A percentile compares a stretch with the other conserved stretches of the same genome.
These are phyloP conservation scores for Montifringilla adamsi DNA, from an alignment of 2,113 vertebrate genomes.

Conservation along the genomic window DNA sequence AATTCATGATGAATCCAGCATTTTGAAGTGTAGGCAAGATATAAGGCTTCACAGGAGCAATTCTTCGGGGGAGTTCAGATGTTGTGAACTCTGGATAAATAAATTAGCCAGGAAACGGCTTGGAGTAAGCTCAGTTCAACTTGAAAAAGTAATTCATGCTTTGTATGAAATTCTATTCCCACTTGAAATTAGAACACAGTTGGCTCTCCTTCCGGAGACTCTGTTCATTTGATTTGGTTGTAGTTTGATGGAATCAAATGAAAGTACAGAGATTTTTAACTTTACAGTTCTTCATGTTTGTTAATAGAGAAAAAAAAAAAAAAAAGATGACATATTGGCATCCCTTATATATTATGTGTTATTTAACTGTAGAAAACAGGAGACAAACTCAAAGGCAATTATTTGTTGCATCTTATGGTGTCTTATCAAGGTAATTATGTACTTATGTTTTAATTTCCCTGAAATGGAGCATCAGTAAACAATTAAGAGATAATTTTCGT, in stretches of 20 bases:
- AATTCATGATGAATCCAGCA: neutral
- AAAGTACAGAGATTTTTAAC: neutral
- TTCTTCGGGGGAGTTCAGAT: neutral
- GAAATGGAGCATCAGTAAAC: neutral
- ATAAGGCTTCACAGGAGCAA: neutral
- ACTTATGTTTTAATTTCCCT: neutral
- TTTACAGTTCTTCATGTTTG: neutral
- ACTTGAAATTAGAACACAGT: neutral
- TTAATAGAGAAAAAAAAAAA: neutral
- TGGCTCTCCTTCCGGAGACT: neutral
- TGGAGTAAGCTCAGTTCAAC: neutral
- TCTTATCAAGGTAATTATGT: neutral
- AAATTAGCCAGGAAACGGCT: neutral
- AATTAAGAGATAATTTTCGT: neutral
- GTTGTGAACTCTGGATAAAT: neutral
- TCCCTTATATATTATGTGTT: accelerated
- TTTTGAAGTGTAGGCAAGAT: neutral
- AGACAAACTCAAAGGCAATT: neutral
- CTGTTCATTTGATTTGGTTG: neutral
- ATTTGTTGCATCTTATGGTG: neutral
- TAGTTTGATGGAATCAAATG: neutral
- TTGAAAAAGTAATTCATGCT: neutral
- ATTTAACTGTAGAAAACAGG: neutral
- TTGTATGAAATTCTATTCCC: neutral
- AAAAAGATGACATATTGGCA: accelerated